These are phyloP conservation scores for Harpagifer antarcticus DNA, from an alignment of 2,797 vertebrate species.

Conservation along the genomic window DNA sequence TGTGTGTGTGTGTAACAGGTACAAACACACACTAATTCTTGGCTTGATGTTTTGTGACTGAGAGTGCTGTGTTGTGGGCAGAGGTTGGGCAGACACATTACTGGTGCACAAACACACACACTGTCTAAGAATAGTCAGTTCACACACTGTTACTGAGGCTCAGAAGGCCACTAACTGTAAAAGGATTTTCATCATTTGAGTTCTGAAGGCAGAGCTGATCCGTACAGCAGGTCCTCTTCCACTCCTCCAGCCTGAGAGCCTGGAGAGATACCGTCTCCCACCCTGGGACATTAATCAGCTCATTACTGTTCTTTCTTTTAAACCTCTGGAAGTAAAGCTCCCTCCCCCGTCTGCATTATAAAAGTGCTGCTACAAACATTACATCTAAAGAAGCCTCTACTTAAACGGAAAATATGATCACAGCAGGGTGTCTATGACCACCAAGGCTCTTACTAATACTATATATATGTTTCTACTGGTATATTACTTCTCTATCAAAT, in stretches of 20 bases:
- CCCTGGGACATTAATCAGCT: constrained; percentile 55
- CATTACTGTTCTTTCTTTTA: constrained; percentile 56
- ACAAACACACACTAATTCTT: constrained; percentile 51
- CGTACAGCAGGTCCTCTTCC: constrained; percentile 46
- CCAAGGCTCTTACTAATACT: neutral
- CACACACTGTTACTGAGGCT: constrained; percentile 41
- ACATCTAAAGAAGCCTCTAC: constrained; percentile 21
- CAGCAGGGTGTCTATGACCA: constrained; percentile 4
- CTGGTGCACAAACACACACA: neutral
- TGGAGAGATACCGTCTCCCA: constrained; percentile 29
- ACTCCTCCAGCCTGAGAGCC: constrained; percentile 48
- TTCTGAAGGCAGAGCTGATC: constrained; percentile 64
- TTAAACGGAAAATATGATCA: constrained; percentile 21
- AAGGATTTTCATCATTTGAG: constrained; percentile 68
- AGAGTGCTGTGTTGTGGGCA: constrained; percentile 36
- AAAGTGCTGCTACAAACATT: constrained; percentile 5
- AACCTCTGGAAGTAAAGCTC: constrained; percentile 53
- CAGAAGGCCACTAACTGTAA: constrained; percentile 60
- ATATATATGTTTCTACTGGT: neutral
- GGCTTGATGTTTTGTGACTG: constrained; percentile 57
- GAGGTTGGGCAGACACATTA: constrained; percentile 6
- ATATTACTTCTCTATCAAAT: neutral
- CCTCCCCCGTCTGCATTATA: constrained; percentile 19
- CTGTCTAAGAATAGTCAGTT: constrained; percentile 61
- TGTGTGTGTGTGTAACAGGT: constrained; percentile 8